phyloP scores from a whole-genome alignment of 1,140 invertebrate genomes.

The Linepithema humile region DNA sequence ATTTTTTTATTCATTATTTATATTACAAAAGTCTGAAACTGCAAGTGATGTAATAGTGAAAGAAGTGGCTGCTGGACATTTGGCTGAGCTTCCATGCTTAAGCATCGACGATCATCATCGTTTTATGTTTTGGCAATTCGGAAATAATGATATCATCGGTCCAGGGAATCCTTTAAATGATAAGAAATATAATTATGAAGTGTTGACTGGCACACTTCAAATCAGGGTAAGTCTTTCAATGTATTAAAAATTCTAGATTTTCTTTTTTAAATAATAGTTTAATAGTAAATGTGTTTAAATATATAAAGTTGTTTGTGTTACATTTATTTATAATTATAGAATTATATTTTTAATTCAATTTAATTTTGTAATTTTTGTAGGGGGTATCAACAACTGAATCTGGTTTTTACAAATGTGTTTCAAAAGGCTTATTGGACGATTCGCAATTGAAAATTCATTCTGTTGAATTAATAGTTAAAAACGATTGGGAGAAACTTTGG shows the following conservation, averaged over 20 bases:
- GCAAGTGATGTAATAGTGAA: conserved; percentile 76
- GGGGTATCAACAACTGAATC: conserved; percentile 86
- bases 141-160: conserved; percentile 85
- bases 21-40: conserved; percentile 56
- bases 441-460: conserved; percentile 84
- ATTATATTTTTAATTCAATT: no score
- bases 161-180: conserved; percentile 86
- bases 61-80: conserved; percentile 86
- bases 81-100: conserved; percentile 86
- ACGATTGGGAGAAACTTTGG: conserved; percentile 80
- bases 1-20: conserved; percentile 69
- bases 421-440: conserved; percentile 85
- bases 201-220: conserved; percentile 87
- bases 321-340: conserved; percentile 16
- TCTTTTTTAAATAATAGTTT: conserved; percentile 8
- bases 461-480: conserved; percentile 87
- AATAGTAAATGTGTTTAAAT: conserved; percentile 30
- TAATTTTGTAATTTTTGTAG: conserved; percentile 79
- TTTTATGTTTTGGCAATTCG: conserved; percentile 89
- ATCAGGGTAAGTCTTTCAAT: conserved; percentile 85
- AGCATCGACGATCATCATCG: conserved; percentile 88
- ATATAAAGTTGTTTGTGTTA: conserved; percentile 41
- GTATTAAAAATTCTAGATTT: conserved; percentile 66
- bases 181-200: conserved; percentile 89
- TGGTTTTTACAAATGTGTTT: conserved; percentile 87